A percentile compares a stretch with the other conserved stretches of the same genome.
Evolutionary conservation across 2,797 vertebrate species (phyloP).

Genomic region (Orientallactaga sibirica): DNA sequence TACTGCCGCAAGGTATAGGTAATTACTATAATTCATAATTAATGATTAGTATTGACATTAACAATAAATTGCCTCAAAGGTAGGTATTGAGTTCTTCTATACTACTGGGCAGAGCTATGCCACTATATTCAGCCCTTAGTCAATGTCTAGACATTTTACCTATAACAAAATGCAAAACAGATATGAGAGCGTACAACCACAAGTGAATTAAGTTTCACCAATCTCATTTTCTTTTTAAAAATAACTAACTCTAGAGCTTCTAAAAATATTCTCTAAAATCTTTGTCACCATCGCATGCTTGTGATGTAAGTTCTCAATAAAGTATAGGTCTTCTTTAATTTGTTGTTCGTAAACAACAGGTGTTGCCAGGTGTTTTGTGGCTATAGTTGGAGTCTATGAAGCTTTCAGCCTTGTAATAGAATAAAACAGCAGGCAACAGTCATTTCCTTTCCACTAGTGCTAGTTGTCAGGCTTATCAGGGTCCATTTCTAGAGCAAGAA

Average conservation of each 20-base stretch:
- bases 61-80: slow-evolving; percentile 57
- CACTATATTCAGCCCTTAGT: slow-evolving; percentile 50
- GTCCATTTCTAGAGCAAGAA: slow-evolving; percentile 25
- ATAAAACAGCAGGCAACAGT: background rate
- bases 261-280: background rate
- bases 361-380: slow-evolving; percentile 15
- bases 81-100: slow-evolving; percentile 35
- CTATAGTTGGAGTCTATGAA: slow-evolving; percentile 22
- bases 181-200: background rate
- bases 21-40: slow-evolving; percentile 49
- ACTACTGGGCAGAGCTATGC: background rate
- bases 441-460: background rate
- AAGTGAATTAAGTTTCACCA: background rate
- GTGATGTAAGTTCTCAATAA: background rate
- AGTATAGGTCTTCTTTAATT: slow-evolving; percentile 34
- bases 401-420: background rate
- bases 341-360: slow-evolving; percentile 13
- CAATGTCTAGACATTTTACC: slow-evolving; percentile 46
- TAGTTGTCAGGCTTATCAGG: background rate
- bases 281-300: background rate
- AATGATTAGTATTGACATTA: slow-evolving; percentile 58
- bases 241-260: background rate
- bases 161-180: slow-evolving; percentile 44
- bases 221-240: background rate
- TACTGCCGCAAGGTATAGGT: slow-evolving; percentile 51